These are phyloP conservation scores for Drosophila emarginata DNA, from an alignment of 2,888 invertebrate species.

Conservation along the genomic window DNA sequence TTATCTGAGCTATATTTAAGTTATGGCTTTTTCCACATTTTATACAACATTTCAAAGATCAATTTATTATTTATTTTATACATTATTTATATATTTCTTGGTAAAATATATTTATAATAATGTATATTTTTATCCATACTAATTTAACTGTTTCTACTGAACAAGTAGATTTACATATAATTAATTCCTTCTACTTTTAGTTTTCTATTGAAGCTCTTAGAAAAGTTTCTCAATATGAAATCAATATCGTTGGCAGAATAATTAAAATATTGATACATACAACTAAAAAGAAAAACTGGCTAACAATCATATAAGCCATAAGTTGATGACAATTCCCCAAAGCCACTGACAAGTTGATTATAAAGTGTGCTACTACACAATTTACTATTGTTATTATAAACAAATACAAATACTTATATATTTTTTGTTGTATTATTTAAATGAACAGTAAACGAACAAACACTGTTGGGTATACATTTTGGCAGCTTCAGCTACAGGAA, in stretches of 20 bases:
- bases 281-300: neutral
- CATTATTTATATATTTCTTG: too few species aligned
- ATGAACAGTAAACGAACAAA: conserved; percentile 1
- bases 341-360: conserved; percentile 6
- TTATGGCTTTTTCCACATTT: too few species aligned
- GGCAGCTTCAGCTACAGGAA: conserved; percentile 13
- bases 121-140: too few species aligned
- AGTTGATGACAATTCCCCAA: conserved; percentile 5
- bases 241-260: neutral
- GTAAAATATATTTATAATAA: too few species aligned
- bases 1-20: too few species aligned
- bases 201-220: too few species aligned
- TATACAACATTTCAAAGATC: too few species aligned
- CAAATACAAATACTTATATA: neutral
- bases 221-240: too few species aligned
- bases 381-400: neutral
- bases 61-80: too few species aligned
- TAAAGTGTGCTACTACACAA: neutral
- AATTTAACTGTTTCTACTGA: too few species aligned
- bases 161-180: too few species aligned
- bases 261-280: neutral
- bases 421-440: neutral
- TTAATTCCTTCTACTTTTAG: too few species aligned
- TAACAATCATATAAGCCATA: neutral
- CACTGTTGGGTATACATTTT: conserved; percentile 10